phyloP scores from a whole-genome alignment of 2,888 invertebrate genomes.

The Teleogryllus oceanicus region DNA sequence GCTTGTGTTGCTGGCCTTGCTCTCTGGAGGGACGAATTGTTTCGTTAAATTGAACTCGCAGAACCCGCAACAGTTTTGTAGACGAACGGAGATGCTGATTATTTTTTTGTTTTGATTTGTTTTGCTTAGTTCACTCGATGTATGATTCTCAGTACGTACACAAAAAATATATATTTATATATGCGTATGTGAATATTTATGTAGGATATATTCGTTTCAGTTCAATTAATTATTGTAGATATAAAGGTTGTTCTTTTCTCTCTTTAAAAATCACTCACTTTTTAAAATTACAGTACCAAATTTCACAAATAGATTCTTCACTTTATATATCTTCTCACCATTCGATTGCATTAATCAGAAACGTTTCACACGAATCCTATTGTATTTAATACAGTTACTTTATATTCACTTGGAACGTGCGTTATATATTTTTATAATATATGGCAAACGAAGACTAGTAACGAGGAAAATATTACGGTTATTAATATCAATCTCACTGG shows the following conservation, averaged over 20 bases:
- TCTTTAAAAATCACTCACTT: slow-evolving; percentile 34
- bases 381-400: slow-evolving; percentile 19
- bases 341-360: slow-evolving; percentile 22
- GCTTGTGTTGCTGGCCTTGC: slow-evolving; percentile 11
- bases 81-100: slow-evolving; percentile 33
- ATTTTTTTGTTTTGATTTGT: slow-evolving; percentile 2
- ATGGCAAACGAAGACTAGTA: slow-evolving; percentile 40
- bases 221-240: slow-evolving; percentile 27
- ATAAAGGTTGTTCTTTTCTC: slow-evolving; percentile 32
- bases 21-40: slow-evolving; percentile 36
- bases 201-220: slow-evolving; percentile 30
- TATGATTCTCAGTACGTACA: slow-evolving; percentile 34
- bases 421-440: slow-evolving; percentile 35
- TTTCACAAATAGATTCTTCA: slow-evolving; percentile 20
- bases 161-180: slow-evolving; percentile 36
- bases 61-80: slow-evolving; percentile 32
- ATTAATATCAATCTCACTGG: slow-evolving; percentile 38
- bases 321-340: slow-evolving; percentile 22
- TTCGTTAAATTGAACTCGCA: slow-evolving; percentile 33
- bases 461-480: slow-evolving; percentile 38
- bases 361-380: not conserved
- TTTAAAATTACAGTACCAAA: slow-evolving; percentile 24
- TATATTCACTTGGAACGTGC: slow-evolving; percentile 36
- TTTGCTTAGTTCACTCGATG: slow-evolving; percentile 32
- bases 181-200: slow-evolving; percentile 31